Evolutionary conservation across 2,797 vertebrate species (phyloP).

Genomic region (Poecilia gillii): DNA sequence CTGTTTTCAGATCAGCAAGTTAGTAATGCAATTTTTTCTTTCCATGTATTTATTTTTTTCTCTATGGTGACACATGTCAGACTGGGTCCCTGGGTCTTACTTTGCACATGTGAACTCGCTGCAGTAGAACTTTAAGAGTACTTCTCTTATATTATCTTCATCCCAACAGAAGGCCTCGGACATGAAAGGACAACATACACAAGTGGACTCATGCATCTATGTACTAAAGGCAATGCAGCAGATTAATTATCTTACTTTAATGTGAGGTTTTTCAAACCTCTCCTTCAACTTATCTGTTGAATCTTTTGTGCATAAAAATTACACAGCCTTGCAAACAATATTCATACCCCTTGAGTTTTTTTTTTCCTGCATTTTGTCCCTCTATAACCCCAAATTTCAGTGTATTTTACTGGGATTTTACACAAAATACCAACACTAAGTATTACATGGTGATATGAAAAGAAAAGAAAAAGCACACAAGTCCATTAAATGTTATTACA

Average conservation of each 20-base stretch:
- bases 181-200: neutral
- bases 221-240: neutral
- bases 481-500: neutral
- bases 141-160: neutral
- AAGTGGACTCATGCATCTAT: neutral
- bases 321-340: neutral
- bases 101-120: conserved; percentile 1
- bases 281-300: neutral
- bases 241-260: neutral
- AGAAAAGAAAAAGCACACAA: neutral
- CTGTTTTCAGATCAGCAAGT: conserved; percentile 18
- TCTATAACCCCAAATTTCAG: neutral
- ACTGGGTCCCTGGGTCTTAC: conserved; percentile 13
- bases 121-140: conserved; percentile 7
- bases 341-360: neutral
- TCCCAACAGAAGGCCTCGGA: conserved; percentile 12
- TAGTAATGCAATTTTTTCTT: conserved; percentile 18
- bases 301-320: neutral
- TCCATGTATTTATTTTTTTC: conserved; percentile 1
- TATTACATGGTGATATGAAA: neutral
- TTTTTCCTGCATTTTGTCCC: neutral
- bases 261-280: neutral
- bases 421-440: neutral
- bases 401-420: neutral
- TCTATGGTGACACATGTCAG: conserved; percentile 5